Evolutionary conservation across 2,888 invertebrate species (phyloP), one percentile per base, ranked within the genome.

Genomic region (Heliconius cydno): DNA sequence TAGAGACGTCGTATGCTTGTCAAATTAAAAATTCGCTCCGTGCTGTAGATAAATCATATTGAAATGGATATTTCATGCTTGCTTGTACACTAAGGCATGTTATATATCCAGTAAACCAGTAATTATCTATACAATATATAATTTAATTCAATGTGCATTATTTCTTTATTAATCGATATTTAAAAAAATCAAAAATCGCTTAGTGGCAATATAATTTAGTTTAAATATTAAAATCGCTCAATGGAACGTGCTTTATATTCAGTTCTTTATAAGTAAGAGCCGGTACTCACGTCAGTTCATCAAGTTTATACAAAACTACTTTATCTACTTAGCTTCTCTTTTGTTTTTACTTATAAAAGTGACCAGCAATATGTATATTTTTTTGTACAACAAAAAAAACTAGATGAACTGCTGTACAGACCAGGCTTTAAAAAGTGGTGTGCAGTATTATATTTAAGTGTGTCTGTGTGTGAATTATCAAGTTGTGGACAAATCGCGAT

Each of bases 361-460:
- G 19, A 52, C 46, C 5, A 46, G 22, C 19, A 28, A 10, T 3
- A 22, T 28, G 22, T 71, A 19, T 71, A 7, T 22, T 70, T 10
- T 46, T 46, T 19, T 28, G 46, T 19, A 52, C 19, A 12, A 68
- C n/a, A 73, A 5, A 34, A n/a, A 63, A 2, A 2, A 15, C 15
- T 9, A 25, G 63, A 60, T 65, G 28, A 12, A 41, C 19, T 41
- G 63, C 19, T n/a, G 28, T 38, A 25, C 65, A 25, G 25, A 28
- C 2, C 19, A 25, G 38, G 30, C 63, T 10, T 65, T 13, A 52
- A 22, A 28, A 46, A 78, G 30, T 28, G 73, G 68, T 57, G 52
- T 76, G 78, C 78, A 80, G 80, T 81, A 76, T 82, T 79, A 79
- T 79, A 81, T 68, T 68, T 80, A 75, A 77, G 70, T 38, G 34